phyloP scores from a whole-genome alignment of 2,797 vertebrate species.

The Onychomys leucogaster region DNA sequence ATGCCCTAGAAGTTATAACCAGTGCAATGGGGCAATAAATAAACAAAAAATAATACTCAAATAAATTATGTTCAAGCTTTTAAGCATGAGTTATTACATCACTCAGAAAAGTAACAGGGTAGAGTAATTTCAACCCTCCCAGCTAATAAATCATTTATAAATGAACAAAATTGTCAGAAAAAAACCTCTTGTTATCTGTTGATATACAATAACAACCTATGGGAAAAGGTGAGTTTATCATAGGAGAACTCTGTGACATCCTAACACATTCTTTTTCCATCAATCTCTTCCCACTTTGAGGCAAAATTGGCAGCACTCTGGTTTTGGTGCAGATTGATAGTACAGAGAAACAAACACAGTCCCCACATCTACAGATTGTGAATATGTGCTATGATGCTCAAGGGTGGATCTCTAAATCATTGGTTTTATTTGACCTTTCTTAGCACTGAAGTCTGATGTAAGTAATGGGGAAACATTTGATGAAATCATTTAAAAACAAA shows the following conservation, averaged over 20 bases:
- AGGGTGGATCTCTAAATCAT: background rate
- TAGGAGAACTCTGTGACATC: background rate
- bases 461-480: background rate
- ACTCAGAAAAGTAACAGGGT: background rate
- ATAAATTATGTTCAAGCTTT: background rate
- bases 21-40: background rate
- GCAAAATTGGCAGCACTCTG: background rate
- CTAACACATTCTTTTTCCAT: background rate
- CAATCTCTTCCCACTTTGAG: background rate
- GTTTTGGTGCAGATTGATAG: background rate
- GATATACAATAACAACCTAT: background rate
- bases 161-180: background rate
- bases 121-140: background rate
- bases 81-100: background rate
- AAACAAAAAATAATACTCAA: background rate
- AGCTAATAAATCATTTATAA: background rate
- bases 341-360: background rate
- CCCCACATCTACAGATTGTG: background rate
- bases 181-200: background rate
- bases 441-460: background rate
- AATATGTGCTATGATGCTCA: background rate
- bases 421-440: too few species aligned
- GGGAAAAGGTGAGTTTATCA: background rate
- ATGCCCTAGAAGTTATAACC: background rate
- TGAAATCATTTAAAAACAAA: background rate